Evolutionary conservation across 2,888 invertebrate species (phyloP).

Genomic region (Andrena camellia): DNA sequence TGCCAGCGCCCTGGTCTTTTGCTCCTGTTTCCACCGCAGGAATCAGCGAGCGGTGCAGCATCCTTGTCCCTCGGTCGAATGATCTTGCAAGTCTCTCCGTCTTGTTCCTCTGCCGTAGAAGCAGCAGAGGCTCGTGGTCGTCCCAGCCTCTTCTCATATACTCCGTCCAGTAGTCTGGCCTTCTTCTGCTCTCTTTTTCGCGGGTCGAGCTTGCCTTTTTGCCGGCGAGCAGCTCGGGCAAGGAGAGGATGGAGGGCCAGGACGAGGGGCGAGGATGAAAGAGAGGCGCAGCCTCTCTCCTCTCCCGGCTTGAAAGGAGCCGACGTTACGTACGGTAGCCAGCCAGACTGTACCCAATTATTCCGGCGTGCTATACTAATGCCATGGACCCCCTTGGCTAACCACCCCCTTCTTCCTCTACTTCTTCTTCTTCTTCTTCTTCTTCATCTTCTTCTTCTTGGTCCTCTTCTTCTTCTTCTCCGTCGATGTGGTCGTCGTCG

Average conservation of each 20-base stretch:
- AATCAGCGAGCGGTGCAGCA: conserved; percentile 51
- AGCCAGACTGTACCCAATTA: conserved; percentile 84
- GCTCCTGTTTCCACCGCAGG: conserved; percentile 77
- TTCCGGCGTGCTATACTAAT: conserved; percentile 84
- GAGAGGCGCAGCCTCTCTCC: conserved; percentile 57
- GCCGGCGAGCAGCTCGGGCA: conserved; percentile 67
- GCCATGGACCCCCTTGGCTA: conserved; percentile 76
- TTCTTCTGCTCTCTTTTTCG: conserved; percentile 73
- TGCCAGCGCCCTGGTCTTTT: conserved; percentile 73
- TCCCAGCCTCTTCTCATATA: conserved; percentile 47
- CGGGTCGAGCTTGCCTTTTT: conserved; percentile 65
- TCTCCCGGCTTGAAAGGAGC: conserved; percentile 80
- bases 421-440: conserved; percentile 16
- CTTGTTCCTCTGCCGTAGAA: conserved; percentile 34
- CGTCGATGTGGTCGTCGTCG: not conserved
- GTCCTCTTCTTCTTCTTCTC: not conserved
- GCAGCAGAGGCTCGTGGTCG: conserved; percentile 32
- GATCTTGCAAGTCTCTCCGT: conserved; percentile 5
- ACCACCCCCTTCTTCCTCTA: conserved; percentile 58
- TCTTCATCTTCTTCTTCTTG: conserved; percentile 7
- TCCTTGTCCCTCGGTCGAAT: conserved; percentile 21
- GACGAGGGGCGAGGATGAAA: conserved; percentile 59
- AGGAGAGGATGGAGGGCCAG: conserved; percentile 57
- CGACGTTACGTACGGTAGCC: conserved; percentile 84
- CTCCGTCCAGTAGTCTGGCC: conserved; percentile 69